These are phyloP conservation scores for Dicyrtoma fusca DNA, from an alignment of 2,888 invertebrate species.

Conservation along the genomic window DNA sequence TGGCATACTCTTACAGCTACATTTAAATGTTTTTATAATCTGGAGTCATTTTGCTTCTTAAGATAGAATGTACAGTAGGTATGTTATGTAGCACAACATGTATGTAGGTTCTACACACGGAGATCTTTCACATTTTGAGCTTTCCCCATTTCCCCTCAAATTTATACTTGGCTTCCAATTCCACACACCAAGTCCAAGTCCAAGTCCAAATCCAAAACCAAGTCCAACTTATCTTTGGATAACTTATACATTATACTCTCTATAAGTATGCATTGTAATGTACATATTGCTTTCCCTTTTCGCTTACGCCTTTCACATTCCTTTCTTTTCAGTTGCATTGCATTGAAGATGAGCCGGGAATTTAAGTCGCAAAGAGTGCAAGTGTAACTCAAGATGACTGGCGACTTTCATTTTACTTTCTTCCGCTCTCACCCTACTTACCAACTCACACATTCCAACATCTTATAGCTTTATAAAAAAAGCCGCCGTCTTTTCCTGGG, in stretches of 20 bases:
- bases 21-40: no score
- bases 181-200: no score
- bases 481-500: not conserved
- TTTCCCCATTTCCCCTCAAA: not conserved
- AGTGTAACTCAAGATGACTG: not conserved
- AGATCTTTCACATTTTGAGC: conserved; percentile 25
- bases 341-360: not conserved
- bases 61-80: no score
- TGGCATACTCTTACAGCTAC: no score
- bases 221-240: no score
- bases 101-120: not conserved
- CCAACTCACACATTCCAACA: conserved; percentile 19
- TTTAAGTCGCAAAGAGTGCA: not conserved
- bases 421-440: not conserved
- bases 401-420: not conserved
- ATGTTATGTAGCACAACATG: not conserved
- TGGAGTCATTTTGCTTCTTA: no score
- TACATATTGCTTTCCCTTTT: not conserved
- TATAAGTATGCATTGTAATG: not conserved
- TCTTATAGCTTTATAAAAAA: conserved; percentile 31
- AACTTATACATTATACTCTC: no score
- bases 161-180: no score
- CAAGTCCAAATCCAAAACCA: no score
- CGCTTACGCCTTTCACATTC: not conserved
- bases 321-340: not conserved